Evolutionary conservation across 2,113 vertebrate species (phyloP), one percentile per base, ranked within the genome.

Genomic region (Tautogolabrus adspersus): DNA sequence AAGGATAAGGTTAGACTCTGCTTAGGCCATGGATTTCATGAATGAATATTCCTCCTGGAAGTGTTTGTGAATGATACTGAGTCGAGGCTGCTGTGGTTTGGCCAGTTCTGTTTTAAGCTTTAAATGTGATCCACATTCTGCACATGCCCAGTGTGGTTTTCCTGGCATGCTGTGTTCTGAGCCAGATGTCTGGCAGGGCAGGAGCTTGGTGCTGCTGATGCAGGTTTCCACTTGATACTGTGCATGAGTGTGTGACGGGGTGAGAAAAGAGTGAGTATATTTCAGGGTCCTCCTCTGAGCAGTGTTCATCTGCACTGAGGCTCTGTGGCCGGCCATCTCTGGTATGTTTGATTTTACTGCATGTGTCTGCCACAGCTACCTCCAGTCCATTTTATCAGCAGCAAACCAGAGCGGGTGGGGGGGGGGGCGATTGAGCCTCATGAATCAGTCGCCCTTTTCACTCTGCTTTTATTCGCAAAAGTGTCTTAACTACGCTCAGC

Each of bases 81-180:
- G 47, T 60, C 44, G 52, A 76, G 70, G 57, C 52, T 46, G 65
- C 73, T 13, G 21, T 34, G 81, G 52, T 77, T 82, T 68, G 64
- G 49, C 54, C n/a, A 2, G 38, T 63, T 81, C 70, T 74, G 30
- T 70, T 83, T 72, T 68, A 65, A 74, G 64, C 67, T 75, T 81
- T 85, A 77, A 80, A 81, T 74, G 61, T 75, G 85, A 83, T 76
- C 79, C 44, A 37, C 83, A 84, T 87, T 88, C 81, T 85, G 77
- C 80, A 88, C 80, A 88, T 91, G 84, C 89, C 74, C 75, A 65
- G 62, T 57, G 77, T 65, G 76, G 83, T 79, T 88, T 84, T 37
- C 51, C 69, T 86, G 83, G 87, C 72, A 37, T 40, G 54, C 68
- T 26, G 46, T 18, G 16, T 70, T 82, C 66, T 59, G 59, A 62